A percentile compares a stretch with the other conserved stretches of the same genome.
Evolutionary conservation across 2,888 invertebrate species (phyloP).

Genomic region (Neelides folsomi): DNA sequence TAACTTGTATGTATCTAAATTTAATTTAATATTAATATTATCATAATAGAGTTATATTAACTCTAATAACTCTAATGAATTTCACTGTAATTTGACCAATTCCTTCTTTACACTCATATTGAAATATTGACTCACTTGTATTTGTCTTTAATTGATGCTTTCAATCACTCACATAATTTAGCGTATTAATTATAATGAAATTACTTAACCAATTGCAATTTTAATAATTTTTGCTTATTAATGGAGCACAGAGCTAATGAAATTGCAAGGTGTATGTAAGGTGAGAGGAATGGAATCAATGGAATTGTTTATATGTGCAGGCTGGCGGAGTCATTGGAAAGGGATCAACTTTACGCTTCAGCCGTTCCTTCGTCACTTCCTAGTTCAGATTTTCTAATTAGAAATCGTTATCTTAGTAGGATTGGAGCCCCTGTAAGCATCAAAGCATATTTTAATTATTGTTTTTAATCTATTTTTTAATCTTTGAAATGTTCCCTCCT

Average conservation of each 20-base stretch:
- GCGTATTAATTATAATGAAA: neutral
- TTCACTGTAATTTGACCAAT: no score
- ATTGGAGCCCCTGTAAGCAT: conserved; percentile 47
- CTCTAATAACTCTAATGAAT: no score
- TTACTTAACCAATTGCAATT: no score
- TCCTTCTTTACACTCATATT: no score
- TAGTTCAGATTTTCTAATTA: conserved; percentile 45
- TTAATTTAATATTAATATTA: no score
- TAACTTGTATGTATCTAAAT: no score
- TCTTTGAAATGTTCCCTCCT: no score
- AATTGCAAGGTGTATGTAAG: conserved; percentile 2
- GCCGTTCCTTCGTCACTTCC: conserved; percentile 36
- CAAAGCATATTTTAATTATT: neutral
- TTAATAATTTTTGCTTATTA: no score
- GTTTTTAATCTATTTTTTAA: neutral
- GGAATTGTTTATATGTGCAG: conserved; percentile 33
- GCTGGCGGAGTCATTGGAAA: conserved; percentile 42
- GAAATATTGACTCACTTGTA: no score
- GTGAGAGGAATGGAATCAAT: neutral
- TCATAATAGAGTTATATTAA: no score
- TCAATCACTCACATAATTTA: neutral
- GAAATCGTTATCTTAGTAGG: conserved; percentile 48
- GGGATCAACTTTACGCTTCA: conserved; percentile 44
- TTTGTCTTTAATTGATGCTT: neutral
- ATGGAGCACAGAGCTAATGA: neutral